Conservation (phyloP, 2,888 invertebrate genomes). For the Synergus japonicus region DNA sequence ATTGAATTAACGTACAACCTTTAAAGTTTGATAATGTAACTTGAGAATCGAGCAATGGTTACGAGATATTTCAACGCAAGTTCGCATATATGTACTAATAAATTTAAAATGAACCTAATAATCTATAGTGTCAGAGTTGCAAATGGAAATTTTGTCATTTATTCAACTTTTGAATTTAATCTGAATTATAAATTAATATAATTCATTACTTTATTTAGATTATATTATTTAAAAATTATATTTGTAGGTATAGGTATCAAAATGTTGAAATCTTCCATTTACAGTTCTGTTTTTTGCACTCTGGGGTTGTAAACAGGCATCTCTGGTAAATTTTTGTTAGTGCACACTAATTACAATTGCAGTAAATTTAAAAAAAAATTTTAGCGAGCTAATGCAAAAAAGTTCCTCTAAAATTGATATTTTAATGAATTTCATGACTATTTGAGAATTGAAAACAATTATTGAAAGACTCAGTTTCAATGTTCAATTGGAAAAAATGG, state of each 20-base stretch:
- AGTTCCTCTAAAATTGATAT: too few relatives aligned
- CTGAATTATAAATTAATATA: too few relatives aligned
- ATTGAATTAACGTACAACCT: constrained; percentile 14
- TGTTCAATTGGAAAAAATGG: not conserved
- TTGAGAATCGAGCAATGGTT: not conserved
- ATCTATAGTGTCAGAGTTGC: not conserved
- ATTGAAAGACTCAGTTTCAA: not conserved
- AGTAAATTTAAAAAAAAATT: not conserved
- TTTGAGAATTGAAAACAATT: constrained; percentile 24
- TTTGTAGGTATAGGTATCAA: not conserved
- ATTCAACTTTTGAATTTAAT: not conserved
- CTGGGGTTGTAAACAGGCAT: constrained; percentile 54
- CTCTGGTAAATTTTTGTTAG: constrained; percentile 51
- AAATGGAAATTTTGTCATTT: constrained; percentile 23
- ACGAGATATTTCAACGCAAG: constrained; percentile 14
- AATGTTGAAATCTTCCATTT: not conserved
- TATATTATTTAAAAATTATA: not conserved
- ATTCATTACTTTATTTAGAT: not conserved
- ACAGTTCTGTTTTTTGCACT: constrained; percentile 6
- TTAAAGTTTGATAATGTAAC: not conserved
- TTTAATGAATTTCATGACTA: too few relatives aligned
- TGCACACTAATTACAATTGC: constrained; percentile 45
- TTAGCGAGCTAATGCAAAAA: too few relatives aligned
- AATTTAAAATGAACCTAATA: constrained; percentile 14
- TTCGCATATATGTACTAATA: constrained; percentile 17